Conservation (phyloP, 2,797 vertebrate species). For the Pseudomugil tenellus region DNA sequence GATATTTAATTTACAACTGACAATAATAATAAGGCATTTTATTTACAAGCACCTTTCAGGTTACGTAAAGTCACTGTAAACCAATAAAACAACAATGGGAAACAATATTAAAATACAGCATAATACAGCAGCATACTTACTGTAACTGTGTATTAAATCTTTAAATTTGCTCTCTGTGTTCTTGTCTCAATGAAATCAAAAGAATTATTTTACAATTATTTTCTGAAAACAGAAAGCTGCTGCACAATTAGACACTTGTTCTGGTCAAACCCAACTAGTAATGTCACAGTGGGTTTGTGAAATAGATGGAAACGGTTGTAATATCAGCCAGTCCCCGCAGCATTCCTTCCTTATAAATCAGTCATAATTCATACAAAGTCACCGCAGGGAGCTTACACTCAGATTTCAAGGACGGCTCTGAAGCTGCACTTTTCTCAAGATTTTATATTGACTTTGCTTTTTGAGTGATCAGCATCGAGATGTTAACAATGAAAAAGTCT, state of each 20-base stretch:
- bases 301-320: conserved; percentile 22
- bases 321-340: neutral
- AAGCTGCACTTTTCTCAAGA: neutral
- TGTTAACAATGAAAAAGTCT: neutral
- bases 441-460: neutral
- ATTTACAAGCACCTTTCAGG: too few species aligned
- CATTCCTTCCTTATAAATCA: neutral
- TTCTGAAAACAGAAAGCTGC: conserved; percentile 21
- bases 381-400: too few species aligned
- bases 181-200: neutral
- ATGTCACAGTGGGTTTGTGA: conserved; percentile 37
- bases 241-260: conserved; percentile 1
- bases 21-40: too few species aligned
- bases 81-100: too few species aligned
- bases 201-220: conserved; percentile 19
- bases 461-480: neutral
- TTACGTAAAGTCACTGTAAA: too few species aligned
- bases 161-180: neutral
- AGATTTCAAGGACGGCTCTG: too few species aligned
- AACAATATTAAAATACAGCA: too few species aligned
- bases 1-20: neutral
- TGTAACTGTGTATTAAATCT: neutral
- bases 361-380: too few species aligned
- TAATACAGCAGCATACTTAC: too few species aligned
- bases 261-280: conserved; percentile 7